Evolutionary conservation across 2,797 vertebrate species (phyloP).

Genomic region (Typhlichthys subterraneus): DNA sequence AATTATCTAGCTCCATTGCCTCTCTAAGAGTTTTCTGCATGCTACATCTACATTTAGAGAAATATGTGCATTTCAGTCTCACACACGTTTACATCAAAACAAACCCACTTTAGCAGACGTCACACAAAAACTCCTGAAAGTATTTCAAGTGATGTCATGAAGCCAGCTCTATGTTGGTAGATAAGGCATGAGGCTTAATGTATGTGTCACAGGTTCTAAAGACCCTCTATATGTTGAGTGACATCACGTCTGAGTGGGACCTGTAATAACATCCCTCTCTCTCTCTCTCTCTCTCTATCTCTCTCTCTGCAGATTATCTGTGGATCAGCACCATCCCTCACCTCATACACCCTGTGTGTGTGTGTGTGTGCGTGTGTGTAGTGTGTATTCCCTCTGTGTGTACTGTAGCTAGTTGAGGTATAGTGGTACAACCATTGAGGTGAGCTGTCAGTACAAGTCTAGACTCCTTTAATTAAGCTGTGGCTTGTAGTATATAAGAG

Average conservation of each 20-base stretch:
- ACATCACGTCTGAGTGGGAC: conserved; percentile 71
- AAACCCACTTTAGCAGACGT: conserved; percentile 14
- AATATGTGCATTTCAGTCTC: background rate
- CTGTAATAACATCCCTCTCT: conserved; percentile 67
- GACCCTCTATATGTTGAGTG: conserved; percentile 60
- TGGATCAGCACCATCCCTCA: conserved; percentile 48
- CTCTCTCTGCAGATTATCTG: conserved; percentile 60
- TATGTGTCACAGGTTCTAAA: conserved; percentile 54
- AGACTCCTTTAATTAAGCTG: conserved; percentile 70
- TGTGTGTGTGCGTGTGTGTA: conserved; percentile 21
- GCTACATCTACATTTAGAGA: background rate
- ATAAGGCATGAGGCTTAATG: conserved; percentile 39
- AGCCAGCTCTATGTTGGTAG: conserved; percentile 11
- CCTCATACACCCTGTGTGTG: conserved; percentile 10
- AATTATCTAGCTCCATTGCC: conserved; percentile 67
- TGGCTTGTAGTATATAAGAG: conserved; percentile 56
- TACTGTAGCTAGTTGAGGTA: conserved; percentile 14
- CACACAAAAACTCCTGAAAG: conserved; percentile 8
- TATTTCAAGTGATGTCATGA: conserved; percentile 14
- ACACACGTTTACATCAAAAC: conserved; percentile 40
- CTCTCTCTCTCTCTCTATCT: conserved; percentile 13
- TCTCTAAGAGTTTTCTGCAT: conserved; percentile 51
- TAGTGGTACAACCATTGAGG: conserved; percentile 27
- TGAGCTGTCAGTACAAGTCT: conserved; percentile 64
- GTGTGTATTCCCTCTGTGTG: conserved; percentile 5